Evolutionary conservation across 2,888 invertebrate genomes (phyloP), one percentile per base, ranked within the genome.

Genomic region (Leptogaster cylindrica): DNA sequence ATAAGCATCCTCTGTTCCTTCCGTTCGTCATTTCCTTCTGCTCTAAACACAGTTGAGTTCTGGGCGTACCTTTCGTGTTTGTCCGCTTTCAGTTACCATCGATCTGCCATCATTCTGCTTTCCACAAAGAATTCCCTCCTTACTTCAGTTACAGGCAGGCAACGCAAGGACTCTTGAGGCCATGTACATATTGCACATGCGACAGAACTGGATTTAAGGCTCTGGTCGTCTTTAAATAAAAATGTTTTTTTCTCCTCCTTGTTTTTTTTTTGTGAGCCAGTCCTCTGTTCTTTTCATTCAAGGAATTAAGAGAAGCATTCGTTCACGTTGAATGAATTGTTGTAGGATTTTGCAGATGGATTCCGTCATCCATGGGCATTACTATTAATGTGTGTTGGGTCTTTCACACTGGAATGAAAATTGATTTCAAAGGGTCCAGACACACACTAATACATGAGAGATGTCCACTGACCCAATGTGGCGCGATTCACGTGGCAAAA

Each of bases 1-100:
- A 52, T 52, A 52, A 52, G 52, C 52, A 52, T 52, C 52, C 52
- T 52, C 33, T 33, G 52, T 52, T 28, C 52, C 52, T 52, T 52
- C 52, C 52, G 52, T 52, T 52, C 52, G 10, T 5, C 31, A 33
- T 16, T 52, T 52, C 31, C 31, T 52, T 52, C 16, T 50, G 50
- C 50, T 33, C 31, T 52, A 20, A 52, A 52, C 33, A 18, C 33
- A 16, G 52, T 33, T n/a, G n/a, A n/a, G n/a, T n/a, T n/a, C n/a
- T n/a, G n/a, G n/a, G n/a, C n/a, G n/a, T n/a, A n/a, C n/a, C n/a
- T n/a, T n/a, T n/a, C 52, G 33, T 18, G 12, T 46, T 46, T 46
- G 20, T 46, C 46, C 20, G 46, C 52, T 52, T 31, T 52, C 33
- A 36, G 36, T 14, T 36, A 5, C 31, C 33, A 52, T 52, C 52